Evolutionary conservation across 2,797 vertebrate genomes (phyloP).

Genomic region (Podarcis siculus): DNA sequence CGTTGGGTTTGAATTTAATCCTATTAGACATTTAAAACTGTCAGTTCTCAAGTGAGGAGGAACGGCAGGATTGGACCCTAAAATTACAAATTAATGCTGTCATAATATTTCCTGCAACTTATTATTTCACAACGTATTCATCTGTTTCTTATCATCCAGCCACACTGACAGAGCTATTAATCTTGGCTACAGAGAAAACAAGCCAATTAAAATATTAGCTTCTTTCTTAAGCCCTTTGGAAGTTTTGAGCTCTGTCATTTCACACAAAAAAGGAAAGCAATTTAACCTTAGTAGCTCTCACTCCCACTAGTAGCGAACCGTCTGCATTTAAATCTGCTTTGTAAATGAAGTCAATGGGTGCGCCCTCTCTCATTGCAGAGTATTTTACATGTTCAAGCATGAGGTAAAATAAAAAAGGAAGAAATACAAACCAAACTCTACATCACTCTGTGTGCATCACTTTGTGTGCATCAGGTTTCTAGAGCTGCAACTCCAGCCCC

Average conservation of each 20-base stretch:
- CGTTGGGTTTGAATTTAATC: conserved; percentile 34
- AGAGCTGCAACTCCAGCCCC: too few relatives aligned
- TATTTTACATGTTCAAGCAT: conserved; percentile 32
- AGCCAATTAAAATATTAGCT: conserved; percentile 65
- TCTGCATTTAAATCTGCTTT: conserved; percentile 39
- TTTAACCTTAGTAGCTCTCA: conserved; percentile 35
- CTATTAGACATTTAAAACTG: conserved; percentile 4
- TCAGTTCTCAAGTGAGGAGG: neutral
- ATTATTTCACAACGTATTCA: conserved; percentile 19
- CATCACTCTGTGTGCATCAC: neutral
- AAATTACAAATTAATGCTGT: conserved; percentile 20
- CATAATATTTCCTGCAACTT: conserved; percentile 21
- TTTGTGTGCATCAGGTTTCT: neutral
- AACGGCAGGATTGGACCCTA: conserved; percentile 40
- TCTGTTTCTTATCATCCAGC: conserved; percentile 42
- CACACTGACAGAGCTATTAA: conserved; percentile 52
- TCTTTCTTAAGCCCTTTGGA: conserved; percentile 52
- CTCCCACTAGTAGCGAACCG: conserved; percentile 42
- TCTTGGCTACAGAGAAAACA: conserved; percentile 53
- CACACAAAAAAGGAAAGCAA: conserved; percentile 39
- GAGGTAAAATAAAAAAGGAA: conserved; percentile 9
- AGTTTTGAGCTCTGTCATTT: conserved; percentile 46
- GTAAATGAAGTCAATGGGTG: conserved; percentile 38
- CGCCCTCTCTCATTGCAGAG: neutral
- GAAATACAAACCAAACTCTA: conserved; percentile 8